Evolutionary conservation across 2,797 vertebrate species (phyloP), one percentile per base, ranked within the genome.

Genomic region (Apodemus agrarius): DNA sequence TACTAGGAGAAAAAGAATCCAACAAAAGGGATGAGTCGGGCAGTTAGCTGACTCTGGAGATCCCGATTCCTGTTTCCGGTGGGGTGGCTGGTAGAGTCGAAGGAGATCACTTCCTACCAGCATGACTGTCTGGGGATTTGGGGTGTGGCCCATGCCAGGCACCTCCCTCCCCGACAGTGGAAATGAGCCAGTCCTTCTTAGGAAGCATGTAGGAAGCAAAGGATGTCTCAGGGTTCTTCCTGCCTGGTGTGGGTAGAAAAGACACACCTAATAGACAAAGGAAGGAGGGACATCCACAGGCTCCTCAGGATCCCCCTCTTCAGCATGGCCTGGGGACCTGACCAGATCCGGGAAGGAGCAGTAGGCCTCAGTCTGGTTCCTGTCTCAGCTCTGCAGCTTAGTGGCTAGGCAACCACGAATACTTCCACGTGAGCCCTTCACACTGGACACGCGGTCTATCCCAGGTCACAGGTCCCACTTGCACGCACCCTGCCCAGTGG

Each of bases 1-100:
- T 43, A 17, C 37, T 91, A 83, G 74, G 69, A 0, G 57, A 90
- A 52, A 72, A 90, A 90, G 94, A 95, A 93, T 63, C 80, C 97
- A 63, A 90, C 40, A 61, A 94, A 86, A 75, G 14, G n/a, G 80
- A 6, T 29, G 13, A 11, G 26, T 85, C 0, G 0, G 40, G 40
- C 10, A 17, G 46, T 3, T 61, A 43, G 16, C 34, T 0, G 0
- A 24, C n/a, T 57, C 74, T 40, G 46, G 40, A 75, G 29, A 63
- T 14, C 37, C 24, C 2, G 4, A 34, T 85, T 74, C 24, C 37
- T 61, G 12, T 14, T 82, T 72, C 26, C 0, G 10, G 40, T 63
- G 40, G 40, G 0, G 63, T 0, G 22, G 43, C 49, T n/a, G 40
- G 10, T 34, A 24, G 29, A 24, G 29, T 13, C 13, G 16, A 29